Evolutionary conservation across 2,888 invertebrate genomes (phyloP), one percentile per base, ranked within the genome.

Genomic region (Andrena bicolor): DNA sequence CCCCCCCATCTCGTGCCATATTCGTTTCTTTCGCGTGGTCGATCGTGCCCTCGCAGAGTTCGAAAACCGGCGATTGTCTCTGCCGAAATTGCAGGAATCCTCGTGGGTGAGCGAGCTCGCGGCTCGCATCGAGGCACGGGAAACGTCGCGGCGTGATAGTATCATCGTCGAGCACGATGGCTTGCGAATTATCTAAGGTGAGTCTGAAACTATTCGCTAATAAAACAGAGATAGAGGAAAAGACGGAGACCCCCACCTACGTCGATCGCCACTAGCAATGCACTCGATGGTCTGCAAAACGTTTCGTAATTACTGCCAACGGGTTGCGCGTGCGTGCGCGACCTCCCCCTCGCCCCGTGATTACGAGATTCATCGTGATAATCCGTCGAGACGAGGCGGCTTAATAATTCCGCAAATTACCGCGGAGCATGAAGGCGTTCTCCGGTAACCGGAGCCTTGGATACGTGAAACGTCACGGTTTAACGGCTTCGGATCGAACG

Each of bases 161-260:
- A 85, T 88, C 87, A 89, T 88, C 89, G 89, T 85, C 84, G 72
- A 83, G 86, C 90, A 90, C 90, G 88, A 90, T 90, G 90, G 90
- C 88, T 90, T 86, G 90, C 88, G 84, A 86, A 88, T 70, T 61
- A 48, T 81, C 35, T 86, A 84, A 90, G 90, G 90, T 90, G 86
- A 88, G 90, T 90, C 35, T 8, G 48, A 76, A 41, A 41, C 41
- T 58, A 71, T 41, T 78, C 76, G 23, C 16, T 68, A 58, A 76
- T 77, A 41, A 41, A 41, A 41, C 13, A 41, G 41, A 41, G 41
- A 41, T 16, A 41, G 23, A 23, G 30, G 23, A 23, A 70, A 72
- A 28, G 23, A 48, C 48, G 64, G 49, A 64, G 48, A 56, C 20
- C 16, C 72, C 16, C 72, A 70, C 48, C 79, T n/a, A 1, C 60